Evolutionary conservation across 2,113 vertebrate genomes (phyloP).

Genomic region (Sebastes fasciatus): DNA sequence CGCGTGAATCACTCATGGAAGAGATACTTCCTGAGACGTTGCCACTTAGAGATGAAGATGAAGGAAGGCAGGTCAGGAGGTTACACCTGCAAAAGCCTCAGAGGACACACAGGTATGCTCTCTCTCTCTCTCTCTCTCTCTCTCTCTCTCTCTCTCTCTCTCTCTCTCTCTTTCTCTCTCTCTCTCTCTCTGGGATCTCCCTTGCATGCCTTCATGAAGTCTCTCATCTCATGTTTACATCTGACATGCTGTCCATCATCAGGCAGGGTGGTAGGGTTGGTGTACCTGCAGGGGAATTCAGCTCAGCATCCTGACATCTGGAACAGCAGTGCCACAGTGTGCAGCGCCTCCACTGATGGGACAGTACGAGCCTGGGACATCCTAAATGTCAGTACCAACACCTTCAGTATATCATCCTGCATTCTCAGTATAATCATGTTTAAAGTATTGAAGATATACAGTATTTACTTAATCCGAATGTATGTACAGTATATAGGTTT

Average conservation of each 20-base stretch:
- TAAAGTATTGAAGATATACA: not conserved
- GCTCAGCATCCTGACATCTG: conserved; percentile 65
- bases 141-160: not conserved
- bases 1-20: conserved; percentile 81
- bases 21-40: conserved; percentile 83
- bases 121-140: not conserved
- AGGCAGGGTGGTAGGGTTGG: conserved; percentile 82
- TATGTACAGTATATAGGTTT: not conserved
- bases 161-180: not conserved
- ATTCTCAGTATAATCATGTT: not conserved
- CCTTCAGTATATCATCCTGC: not conserved
- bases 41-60: conserved; percentile 84
- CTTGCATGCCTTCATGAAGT: not conserved
- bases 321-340: conserved; percentile 69
- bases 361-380: conserved; percentile 85
- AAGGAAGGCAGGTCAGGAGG: conserved; percentile 76
- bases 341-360: conserved; percentile 83
- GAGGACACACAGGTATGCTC: conserved; percentile 82
- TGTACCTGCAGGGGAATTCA: conserved; percentile 76
- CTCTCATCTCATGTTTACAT: accelerated
- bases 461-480: not conserved
- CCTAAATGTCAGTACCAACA: conserved; percentile 76
- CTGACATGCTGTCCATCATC: conserved; percentile 58
- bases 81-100: conserved; percentile 84
- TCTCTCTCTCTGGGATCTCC: not conserved